A percentile compares a stretch with the other conserved stretches of the same genome.
Conservation (phyloP, 2,113 vertebrate genomes). For the Phaethornis superciliosus region DNA sequence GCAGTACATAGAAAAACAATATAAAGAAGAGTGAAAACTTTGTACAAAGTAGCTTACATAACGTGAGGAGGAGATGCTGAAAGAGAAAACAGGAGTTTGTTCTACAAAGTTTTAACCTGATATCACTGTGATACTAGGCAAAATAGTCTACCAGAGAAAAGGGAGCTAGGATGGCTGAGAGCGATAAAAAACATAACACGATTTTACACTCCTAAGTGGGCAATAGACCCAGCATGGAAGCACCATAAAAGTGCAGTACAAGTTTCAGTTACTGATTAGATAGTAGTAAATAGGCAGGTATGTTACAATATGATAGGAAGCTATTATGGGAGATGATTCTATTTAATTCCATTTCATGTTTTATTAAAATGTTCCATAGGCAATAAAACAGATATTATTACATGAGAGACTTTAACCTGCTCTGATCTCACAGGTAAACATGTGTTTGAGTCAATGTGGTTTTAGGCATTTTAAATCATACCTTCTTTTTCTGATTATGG, state of each 20-base stretch:
- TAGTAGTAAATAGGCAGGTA: slow-evolving; percentile 29
- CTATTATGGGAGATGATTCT: slow-evolving; percentile 33
- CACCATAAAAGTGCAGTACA: not conserved
- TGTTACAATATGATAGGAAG: slow-evolving; percentile 27
- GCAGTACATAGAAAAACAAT: not conserved
- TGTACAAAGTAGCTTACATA: not conserved
- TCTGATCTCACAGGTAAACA: not conserved
- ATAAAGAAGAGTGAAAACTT: not conserved
- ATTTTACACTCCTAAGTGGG: slow-evolving; percentile 43
- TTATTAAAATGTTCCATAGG: slow-evolving; percentile 34
- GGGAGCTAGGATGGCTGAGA: not conserved
- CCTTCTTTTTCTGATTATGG: not conserved
- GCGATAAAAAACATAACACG: slow-evolving; percentile 9
- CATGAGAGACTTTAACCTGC: not conserved
- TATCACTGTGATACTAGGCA: not conserved
- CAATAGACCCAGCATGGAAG: slow-evolving; percentile 33
- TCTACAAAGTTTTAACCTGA: not conserved
- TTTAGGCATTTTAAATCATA: not conserved
- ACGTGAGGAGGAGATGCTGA: not conserved
- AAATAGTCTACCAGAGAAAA: slow-evolving; percentile 1
- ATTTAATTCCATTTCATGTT: slow-evolving; percentile 53
- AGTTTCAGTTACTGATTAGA: slow-evolving; percentile 49
- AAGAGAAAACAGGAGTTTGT: not conserved
- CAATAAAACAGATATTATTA: not conserved
- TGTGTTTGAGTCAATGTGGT: not conserved